phyloP scores from a whole-genome alignment of 2,113 vertebrate species.

The Pomatorhinus ruficollis region DNA sequence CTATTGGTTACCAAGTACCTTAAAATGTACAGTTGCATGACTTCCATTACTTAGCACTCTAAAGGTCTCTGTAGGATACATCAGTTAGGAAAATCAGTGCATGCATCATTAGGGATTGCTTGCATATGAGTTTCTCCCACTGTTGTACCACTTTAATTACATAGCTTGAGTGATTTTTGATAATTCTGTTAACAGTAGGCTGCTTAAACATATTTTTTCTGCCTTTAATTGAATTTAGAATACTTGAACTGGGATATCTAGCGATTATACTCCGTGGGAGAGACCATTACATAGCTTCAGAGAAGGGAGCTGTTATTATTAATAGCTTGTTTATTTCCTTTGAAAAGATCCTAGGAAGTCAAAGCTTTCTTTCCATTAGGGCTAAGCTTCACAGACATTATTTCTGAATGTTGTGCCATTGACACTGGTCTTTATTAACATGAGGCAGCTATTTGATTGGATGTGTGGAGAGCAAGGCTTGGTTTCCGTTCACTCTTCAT shows the following conservation, averaged over 20 bases:
- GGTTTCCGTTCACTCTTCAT: background rate
- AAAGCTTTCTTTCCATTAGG: background rate
- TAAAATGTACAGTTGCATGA: background rate
- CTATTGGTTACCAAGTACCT: background rate
- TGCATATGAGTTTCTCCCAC: background rate
- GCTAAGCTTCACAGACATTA: background rate
- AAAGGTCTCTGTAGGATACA: background rate
- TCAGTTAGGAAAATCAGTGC: background rate
- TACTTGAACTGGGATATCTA: background rate
- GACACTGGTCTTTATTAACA: background rate
- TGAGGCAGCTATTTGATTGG: background rate
- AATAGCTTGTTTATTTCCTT: background rate
- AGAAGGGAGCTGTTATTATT: background rate
- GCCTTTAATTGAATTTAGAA: background rate
- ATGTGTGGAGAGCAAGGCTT: background rate
- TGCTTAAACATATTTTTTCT: background rate
- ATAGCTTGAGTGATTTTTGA: background rate
- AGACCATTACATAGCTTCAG: background rate
- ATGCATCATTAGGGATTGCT: background rate
- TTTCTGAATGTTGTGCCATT: background rate
- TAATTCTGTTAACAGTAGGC: background rate
- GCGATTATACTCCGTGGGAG: background rate
- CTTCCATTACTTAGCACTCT: background rate
- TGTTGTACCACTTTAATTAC: background rate
- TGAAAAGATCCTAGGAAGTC: background rate